Evolutionary conservation across 2,113 vertebrate species (phyloP).

Genomic region (Eptesicus fuscus): DNA sequence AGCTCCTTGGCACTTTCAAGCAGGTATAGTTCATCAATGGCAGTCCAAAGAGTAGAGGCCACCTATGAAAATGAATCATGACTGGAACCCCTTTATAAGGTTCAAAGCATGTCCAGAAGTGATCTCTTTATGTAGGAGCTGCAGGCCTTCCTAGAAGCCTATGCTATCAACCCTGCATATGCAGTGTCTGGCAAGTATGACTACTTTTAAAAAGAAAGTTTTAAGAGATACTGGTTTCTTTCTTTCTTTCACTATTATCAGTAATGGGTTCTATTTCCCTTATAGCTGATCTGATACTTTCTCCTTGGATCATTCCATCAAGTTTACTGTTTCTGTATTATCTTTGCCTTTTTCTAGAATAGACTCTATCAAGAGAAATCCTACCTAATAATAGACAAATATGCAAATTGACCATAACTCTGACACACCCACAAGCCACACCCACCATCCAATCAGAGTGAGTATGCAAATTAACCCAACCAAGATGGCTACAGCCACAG

Average conservation of each 20-base stretch:
- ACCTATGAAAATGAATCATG: not conserved
- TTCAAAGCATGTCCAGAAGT: not conserved
- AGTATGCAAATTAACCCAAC: too few relatives aligned
- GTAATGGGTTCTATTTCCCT: not conserved
- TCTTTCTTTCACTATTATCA: not conserved
- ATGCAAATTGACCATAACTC: too few relatives aligned
- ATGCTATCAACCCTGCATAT: not conserved
- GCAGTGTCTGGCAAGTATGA: not conserved
- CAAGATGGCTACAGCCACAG: too few relatives aligned
- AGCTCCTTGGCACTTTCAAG: not conserved
- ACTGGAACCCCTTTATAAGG: not conserved
- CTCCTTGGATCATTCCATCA: not conserved
- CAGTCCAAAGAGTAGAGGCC: not conserved
- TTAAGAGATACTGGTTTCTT: not conserved
- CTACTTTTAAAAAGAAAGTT: not conserved
- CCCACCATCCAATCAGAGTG: too few relatives aligned
- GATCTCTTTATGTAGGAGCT: not conserved
- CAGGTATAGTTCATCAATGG: not conserved
- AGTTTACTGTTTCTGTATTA: not conserved
- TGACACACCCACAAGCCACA: too few relatives aligned
- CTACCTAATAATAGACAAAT: too few relatives aligned
- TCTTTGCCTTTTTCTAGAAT: not conserved
- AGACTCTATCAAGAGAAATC: not conserved
- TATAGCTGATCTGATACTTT: not conserved
- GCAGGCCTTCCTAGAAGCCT: not conserved